A percentile compares a stretch with the other conserved stretches of the same genome.
Conservation (phyloP, 1,140 invertebrate species). For the Gryon sp. region DNA sequence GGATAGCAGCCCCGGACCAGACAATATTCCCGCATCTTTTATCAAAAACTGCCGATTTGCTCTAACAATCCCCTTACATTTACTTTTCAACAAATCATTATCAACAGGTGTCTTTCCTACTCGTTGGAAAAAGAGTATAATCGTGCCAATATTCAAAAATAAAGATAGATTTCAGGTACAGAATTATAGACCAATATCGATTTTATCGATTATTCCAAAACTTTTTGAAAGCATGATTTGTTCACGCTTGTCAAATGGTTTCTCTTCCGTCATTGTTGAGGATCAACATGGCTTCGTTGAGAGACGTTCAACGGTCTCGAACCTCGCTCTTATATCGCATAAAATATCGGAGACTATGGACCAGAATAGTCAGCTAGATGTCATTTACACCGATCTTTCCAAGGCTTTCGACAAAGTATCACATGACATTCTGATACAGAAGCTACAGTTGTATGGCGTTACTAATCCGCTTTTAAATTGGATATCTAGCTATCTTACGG, state of each 20-base stretch:
- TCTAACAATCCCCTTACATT: background rate
- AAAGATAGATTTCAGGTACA: conserved; percentile 28
- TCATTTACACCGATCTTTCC: conserved; percentile 66
- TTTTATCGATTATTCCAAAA: conserved; percentile 61
- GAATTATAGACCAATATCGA: conserved; percentile 66
- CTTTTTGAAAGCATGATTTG: conserved; percentile 61
- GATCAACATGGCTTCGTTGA: conserved; percentile 65
- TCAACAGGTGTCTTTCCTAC: conserved; percentile 8
- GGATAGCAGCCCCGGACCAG: no score
- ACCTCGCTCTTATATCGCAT: no score
- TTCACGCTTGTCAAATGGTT: background rate
- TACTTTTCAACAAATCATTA: conserved; percentile 20
- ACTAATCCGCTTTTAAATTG: background rate
- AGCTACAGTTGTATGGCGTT: conserved; percentile 4
- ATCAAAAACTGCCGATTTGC: background rate
- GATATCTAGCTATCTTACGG: background rate
- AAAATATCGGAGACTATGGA: background rate
- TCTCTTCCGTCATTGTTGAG: background rate
- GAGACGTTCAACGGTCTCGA: no score
- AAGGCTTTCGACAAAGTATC: conserved; percentile 68
- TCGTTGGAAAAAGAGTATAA: conserved; percentile 25
- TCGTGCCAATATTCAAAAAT: conserved; percentile 52
- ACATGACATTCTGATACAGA: conserved; percentile 1
- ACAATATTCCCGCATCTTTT: no score
- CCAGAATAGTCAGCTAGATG: conserved; percentile 49